Conservation (phyloP, 2,888 invertebrate species). For the Agonopterix arenella region DNA sequence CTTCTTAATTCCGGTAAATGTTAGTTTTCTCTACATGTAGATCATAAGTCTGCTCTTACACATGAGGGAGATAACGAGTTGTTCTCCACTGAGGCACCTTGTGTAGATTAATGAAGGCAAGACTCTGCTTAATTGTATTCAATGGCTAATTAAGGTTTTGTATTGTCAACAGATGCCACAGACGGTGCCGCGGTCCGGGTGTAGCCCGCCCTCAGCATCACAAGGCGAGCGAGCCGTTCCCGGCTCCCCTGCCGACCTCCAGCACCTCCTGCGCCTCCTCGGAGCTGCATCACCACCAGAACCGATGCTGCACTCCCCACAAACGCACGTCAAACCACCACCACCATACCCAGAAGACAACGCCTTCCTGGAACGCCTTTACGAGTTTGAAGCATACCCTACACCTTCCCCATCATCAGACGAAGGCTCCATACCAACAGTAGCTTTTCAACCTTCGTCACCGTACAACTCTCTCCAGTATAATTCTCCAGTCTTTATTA, state of each 20-base stretch:
- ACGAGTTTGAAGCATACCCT: conserved; percentile 69
- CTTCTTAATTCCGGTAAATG: too few species aligned
- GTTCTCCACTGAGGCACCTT: too few species aligned
- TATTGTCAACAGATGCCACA: conserved; percentile 85
- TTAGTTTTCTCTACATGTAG: too few species aligned
- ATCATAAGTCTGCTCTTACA: too few species aligned
- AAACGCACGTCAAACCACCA: conserved; percentile 61
- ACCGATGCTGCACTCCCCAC: conserved; percentile 66
- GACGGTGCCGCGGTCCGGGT: conserved; percentile 86
- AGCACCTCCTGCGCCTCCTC: conserved; percentile 61
- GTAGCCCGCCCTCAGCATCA: conserved; percentile 85
- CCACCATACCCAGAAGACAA: conserved; percentile 58
- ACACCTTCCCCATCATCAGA: conserved; percentile 70
- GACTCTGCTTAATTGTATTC: too few species aligned
- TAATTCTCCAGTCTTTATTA: conserved; percentile 50
- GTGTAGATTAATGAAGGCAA: too few species aligned
- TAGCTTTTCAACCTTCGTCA: conserved; percentile 75
- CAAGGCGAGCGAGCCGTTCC: conserved; percentile 80
- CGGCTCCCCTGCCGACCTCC: conserved; percentile 70
- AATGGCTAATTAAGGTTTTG: neutral
- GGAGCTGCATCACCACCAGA: conserved; percentile 71
- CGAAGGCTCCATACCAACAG: conserved; percentile 75
- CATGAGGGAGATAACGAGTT: too few species aligned
- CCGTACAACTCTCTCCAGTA: conserved; percentile 69
- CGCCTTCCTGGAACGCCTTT: conserved; percentile 61